phyloP scores from a whole-genome alignment of 2,888 invertebrate genomes.

The Mechanitis messenoides region DNA sequence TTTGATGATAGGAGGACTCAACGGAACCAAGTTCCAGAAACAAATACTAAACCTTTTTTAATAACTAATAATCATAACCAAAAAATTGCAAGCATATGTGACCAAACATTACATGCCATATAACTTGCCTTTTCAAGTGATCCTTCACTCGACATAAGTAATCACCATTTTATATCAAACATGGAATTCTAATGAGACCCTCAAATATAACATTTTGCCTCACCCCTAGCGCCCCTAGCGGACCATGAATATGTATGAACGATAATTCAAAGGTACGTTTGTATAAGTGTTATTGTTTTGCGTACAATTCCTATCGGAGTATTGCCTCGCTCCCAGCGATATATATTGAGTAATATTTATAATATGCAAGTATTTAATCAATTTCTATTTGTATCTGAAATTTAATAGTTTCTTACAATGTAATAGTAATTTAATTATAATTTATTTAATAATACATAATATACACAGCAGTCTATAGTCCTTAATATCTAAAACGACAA shows the following conservation, averaged over 20 bases:
- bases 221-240: constrained; percentile 30
- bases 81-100: background rate
- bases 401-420: no score
- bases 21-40: no score
- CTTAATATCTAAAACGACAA: constrained; percentile 29
- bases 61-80: background rate
- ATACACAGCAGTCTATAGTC: no score
- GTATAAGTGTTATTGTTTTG: constrained; percentile 63
- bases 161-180: constrained; percentile 34
- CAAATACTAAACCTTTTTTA: no score
- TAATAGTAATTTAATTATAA: no score
- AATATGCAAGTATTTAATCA: constrained; percentile 3
- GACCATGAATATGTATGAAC: constrained; percentile 62
- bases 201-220: constrained; percentile 29
- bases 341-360: background rate
- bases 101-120: constrained; percentile 11
- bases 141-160: constrained; percentile 5
- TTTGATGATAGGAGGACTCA: no score
- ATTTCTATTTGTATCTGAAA: background rate
- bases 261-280: constrained; percentile 47
- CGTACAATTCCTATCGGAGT: constrained; percentile 29
- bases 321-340: constrained; percentile 1
- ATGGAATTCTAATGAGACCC: constrained; percentile 38
- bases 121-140: constrained; percentile 19
- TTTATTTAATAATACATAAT: no score